Percentiles rank a stretch among this genome's conserved stretches.
Evolutionary conservation across 1,140 invertebrate species (phyloP).

Genomic region (Rhynchophorus ferrugineus): DNA sequence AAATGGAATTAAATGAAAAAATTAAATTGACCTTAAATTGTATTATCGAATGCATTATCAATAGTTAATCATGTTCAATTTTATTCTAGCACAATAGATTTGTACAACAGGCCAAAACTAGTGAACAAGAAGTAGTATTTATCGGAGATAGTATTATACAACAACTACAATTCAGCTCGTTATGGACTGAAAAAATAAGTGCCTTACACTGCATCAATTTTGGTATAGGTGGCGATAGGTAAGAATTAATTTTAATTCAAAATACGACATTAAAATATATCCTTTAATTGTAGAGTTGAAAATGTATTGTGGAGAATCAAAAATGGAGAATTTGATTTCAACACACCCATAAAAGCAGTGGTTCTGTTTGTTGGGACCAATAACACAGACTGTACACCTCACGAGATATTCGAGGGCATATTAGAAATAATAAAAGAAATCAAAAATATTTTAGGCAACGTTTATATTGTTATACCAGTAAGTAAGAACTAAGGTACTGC

Average conservation of each 20-base stretch:
- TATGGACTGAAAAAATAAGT: constrained; percentile 52
- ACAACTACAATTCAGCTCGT: constrained; percentile 50
- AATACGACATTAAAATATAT: background rate
- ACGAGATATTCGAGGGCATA: constrained; percentile 60
- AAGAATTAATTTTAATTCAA: background rate
- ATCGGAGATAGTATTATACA: constrained; percentile 65
- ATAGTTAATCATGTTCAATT: no score
- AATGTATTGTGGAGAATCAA: constrained; percentile 64
- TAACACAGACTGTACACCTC: constrained; percentile 55
- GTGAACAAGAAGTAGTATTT: constrained; percentile 63
- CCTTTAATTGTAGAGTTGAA: constrained; percentile 49
- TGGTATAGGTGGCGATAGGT: constrained; percentile 63
- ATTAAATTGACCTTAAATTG: no score
- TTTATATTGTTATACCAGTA: constrained; percentile 57
- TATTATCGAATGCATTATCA: no score
- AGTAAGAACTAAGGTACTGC: no score
- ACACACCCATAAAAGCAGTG: constrained; percentile 60
- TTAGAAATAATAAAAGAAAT: constrained; percentile 52
- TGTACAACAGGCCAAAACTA: constrained; percentile 52
- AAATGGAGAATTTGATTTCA: constrained; percentile 61
- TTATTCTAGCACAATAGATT: constrained; percentile 58
- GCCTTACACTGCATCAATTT: constrained; percentile 64
- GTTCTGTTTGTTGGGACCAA: constrained; percentile 65
- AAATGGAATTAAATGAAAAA: no score
- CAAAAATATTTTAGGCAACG: constrained; percentile 47